Conservation (phyloP, 2,797 vertebrate species). For the Potorous gilbertii region DNA sequence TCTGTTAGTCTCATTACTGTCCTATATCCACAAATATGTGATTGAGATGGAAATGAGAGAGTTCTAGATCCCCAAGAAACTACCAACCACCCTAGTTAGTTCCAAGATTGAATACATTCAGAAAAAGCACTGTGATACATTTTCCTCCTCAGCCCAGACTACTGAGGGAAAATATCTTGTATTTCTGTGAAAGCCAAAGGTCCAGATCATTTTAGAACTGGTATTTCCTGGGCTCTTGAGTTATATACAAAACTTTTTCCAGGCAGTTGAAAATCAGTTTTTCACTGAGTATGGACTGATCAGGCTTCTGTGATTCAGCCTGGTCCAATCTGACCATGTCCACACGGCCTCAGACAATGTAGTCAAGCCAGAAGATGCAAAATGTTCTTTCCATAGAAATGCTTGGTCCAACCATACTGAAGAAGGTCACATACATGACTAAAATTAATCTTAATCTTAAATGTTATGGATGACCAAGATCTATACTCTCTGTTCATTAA, state of each 20-base stretch:
- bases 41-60: neutral
- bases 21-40: neutral
- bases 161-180: neutral
- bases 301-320: neutral
- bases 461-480: neutral
- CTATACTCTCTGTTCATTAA: neutral
- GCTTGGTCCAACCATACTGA: neutral
- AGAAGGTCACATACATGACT: neutral
- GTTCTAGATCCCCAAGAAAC: neutral
- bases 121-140: neutral
- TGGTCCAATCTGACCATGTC: neutral
- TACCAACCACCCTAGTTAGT: neutral
- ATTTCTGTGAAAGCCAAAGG: neutral
- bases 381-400: neutral
- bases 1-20: neutral
- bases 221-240: neutral
- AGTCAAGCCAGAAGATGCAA: neutral
- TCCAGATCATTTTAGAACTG: neutral
- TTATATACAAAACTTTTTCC: neutral
- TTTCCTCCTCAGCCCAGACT: neutral
- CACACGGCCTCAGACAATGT: neutral
- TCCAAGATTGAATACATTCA: neutral
- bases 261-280: neutral
- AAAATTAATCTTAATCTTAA: neutral
- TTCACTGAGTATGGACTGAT: neutral